Evolutionary conservation across 2,113 vertebrate genomes (phyloP).

Genomic region (Seriola quinqueradiata): DNA sequence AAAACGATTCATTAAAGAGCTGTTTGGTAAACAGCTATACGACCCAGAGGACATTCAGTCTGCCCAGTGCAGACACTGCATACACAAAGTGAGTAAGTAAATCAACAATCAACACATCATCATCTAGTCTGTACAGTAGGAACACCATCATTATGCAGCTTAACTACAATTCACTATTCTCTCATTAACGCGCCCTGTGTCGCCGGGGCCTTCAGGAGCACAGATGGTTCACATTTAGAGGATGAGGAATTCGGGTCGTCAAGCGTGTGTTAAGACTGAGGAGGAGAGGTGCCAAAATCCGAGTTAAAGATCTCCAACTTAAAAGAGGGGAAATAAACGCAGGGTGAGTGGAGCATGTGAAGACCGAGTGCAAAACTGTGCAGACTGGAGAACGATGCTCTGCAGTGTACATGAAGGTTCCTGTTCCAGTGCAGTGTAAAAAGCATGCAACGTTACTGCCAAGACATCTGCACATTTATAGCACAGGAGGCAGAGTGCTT

Average conservation of each 20-base stretch:
- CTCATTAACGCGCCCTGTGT: constrained; percentile 52
- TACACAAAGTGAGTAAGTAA: neutral
- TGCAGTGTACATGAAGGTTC: constrained; percentile 9
- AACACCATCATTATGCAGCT: constrained; percentile 35
- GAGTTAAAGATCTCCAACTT: constrained; percentile 54
- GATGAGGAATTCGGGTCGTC: constrained; percentile 59
- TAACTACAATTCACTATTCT: constrained; percentile 39
- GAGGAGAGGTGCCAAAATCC: constrained; percentile 68
- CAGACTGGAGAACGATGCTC: constrained; percentile 26
- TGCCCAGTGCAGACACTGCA: neutral
- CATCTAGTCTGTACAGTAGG: constrained; percentile 12
- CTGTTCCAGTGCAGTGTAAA: constrained; percentile 13
- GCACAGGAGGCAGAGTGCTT: constrained; percentile 42
- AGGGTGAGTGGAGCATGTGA: constrained; percentile 12
- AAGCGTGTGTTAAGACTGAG: constrained; percentile 57
- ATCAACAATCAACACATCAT: constrained; percentile 29
- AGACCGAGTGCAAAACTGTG: constrained; percentile 16
- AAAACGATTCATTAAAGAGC: constrained; percentile 17
- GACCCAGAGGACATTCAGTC: neutral
- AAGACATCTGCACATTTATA: constrained; percentile 60
- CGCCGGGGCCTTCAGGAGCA: constrained; percentile 40
- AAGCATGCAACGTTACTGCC: constrained; percentile 17
- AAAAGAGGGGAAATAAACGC: constrained; percentile 40
- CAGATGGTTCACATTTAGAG: constrained; percentile 79
- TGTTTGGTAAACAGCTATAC: neutral